Percentiles rank a stretch among this genome's conserved stretches.
These are phyloP conservation scores for Eledona agricola DNA, from an alignment of 2,888 invertebrate genomes.

Conservation along the genomic window DNA sequence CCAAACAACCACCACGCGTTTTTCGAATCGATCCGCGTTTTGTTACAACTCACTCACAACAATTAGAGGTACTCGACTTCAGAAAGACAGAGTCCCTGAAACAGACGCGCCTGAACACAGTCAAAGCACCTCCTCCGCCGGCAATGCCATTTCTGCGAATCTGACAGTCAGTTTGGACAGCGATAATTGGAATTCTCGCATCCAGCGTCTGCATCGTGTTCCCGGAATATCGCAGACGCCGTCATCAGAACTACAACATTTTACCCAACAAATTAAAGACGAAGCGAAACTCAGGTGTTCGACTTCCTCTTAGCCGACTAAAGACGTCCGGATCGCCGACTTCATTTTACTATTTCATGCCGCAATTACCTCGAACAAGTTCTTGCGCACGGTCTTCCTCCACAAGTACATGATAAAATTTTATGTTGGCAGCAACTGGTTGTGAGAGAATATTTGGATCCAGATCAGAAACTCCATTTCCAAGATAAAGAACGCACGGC, in stretches of 20 bases:
- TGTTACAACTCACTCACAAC: constrained; percentile 1
- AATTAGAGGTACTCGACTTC: too few relatives aligned
- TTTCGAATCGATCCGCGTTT: too few relatives aligned
- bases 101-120: constrained; percentile 4
- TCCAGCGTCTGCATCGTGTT: constrained; percentile 9
- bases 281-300: constrained; percentile 11
- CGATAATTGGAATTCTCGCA: constrained; percentile 21
- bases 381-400: not conserved
- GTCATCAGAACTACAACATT: constrained; percentile 16
- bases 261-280: constrained; percentile 16
- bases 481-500: constrained; percentile 38
- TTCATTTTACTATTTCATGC: constrained; percentile 23
- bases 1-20: too few relatives aligned
- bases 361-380: constrained; percentile 10
- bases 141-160: constrained; percentile 8
- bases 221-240: too few relatives aligned
- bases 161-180: constrained; percentile 17
- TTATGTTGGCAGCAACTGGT: constrained; percentile 12
- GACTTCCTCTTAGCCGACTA: constrained; percentile 17
- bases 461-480: constrained; percentile 36
- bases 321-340: constrained; percentile 9
- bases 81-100: too few relatives aligned
- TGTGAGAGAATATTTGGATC: constrained; percentile 21
- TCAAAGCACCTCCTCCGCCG: constrained; percentile 2
- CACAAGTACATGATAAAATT: constrained; percentile 13